A percentile compares a stretch with the other conserved stretches of the same genome.
Conservation (phyloP, 1,140 invertebrate species). For the Leptonema lineaticorne region DNA sequence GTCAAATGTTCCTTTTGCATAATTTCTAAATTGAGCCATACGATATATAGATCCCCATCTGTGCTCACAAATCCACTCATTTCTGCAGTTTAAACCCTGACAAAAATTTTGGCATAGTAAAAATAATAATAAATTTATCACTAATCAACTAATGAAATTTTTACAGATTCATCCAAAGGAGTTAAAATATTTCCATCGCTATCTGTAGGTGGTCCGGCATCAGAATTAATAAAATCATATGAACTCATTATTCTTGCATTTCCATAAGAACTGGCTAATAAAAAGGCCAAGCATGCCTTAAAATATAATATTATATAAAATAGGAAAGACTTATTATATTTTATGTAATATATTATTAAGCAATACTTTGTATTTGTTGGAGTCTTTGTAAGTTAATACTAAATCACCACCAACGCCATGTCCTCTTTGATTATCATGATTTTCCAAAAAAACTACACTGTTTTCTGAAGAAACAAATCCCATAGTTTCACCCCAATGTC, state of each 20-base stretch:
- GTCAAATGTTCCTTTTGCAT: too few relatives aligned
- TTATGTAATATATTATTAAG: background rate
- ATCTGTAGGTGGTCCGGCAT: constrained; percentile 51
- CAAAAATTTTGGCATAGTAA: background rate
- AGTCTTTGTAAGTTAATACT: constrained; percentile 62
- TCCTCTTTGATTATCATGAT: constrained; percentile 61
- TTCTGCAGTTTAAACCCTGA: constrained; percentile 62
- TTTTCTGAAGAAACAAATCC: constrained; percentile 56
- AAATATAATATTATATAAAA: background rate
- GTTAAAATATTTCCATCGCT: constrained; percentile 57
- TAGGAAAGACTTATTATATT: constrained; percentile 55
- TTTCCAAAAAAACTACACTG: constrained; percentile 66
- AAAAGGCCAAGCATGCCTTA: constrained; percentile 70
- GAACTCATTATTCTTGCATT: constrained; percentile 70
- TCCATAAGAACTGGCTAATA: constrained; percentile 74
- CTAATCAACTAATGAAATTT: background rate
- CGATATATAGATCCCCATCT: constrained; percentile 73
- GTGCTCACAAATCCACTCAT: constrained; percentile 82
- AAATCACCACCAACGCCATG: constrained; percentile 57
- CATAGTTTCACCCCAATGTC: constrained; percentile 61
- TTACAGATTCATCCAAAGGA: constrained; percentile 60
- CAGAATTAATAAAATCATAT: constrained; percentile 51
- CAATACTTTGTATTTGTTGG: constrained; percentile 53
- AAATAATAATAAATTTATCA: background rate
- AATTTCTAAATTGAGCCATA: constrained; percentile 69